Percentiles rank a stretch among this genome's conserved stretches.
phyloP scores from a whole-genome alignment of 1,140 invertebrate genomes.

The Cydia amplana region DNA sequence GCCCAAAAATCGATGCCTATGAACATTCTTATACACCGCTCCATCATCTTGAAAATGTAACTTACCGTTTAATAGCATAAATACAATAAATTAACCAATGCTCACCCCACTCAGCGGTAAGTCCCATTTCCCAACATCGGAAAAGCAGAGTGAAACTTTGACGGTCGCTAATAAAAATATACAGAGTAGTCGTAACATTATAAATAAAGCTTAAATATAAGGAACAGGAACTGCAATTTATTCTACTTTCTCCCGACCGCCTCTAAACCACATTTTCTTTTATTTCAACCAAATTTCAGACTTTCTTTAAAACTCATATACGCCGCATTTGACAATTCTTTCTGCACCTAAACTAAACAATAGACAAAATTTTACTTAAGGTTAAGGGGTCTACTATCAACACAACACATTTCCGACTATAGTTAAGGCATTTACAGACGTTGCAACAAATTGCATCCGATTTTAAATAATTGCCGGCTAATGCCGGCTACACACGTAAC shows the following conservation, averaged over 20 bases:
- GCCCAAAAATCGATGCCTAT: constrained; percentile 3
- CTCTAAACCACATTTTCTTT: constrained; percentile 19
- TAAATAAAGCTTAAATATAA: constrained; percentile 34
- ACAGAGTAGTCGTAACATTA: constrained; percentile 51
- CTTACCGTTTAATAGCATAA: background rate
- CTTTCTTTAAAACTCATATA: constrained; percentile 20
- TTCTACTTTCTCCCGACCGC: constrained; percentile 17
- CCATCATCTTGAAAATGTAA: background rate
- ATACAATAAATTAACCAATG: background rate
- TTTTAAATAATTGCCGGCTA: no score
- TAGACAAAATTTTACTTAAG: background rate
- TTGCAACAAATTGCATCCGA: no score
- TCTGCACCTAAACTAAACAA: constrained; percentile 6
- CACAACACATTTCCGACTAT: no score
- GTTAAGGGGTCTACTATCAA: no score
- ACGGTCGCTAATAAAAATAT: constrained; percentile 55
- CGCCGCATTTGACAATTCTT: constrained; percentile 15
- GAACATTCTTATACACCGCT: background rate
- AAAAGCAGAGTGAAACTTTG: constrained; percentile 65
- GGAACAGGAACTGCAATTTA: constrained; percentile 18
- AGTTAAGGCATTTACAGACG: no score
- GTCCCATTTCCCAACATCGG: constrained; percentile 74
- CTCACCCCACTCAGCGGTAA: constrained; percentile 68
- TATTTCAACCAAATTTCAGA: background rate
- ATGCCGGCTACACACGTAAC: no score